A percentile compares a stretch with the other conserved stretches of the same genome.
These are phyloP conservation scores for Melanostoma mellinum DNA, from an alignment of 2,888 invertebrate species.

Conservation along the genomic window DNA sequence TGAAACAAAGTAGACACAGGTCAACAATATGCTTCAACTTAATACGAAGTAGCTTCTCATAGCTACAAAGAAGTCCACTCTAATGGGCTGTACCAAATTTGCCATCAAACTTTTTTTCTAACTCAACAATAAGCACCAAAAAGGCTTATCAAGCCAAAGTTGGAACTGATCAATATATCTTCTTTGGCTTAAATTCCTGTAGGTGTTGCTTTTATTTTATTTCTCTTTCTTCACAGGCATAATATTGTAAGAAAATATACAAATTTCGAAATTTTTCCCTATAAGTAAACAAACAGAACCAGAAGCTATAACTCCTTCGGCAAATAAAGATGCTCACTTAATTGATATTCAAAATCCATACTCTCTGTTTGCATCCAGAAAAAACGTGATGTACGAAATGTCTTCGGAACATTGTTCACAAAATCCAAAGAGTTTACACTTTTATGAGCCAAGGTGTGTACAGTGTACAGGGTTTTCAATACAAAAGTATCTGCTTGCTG, in stretches of 20 bases:
- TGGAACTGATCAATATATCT: too few species aligned
- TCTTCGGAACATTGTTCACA: constrained; percentile 22
- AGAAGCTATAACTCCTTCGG: constrained; percentile 31
- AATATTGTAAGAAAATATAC: too few species aligned
- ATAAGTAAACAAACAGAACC: background rate
- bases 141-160: too few species aligned
- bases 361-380: constrained; percentile 24
- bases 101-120: too few species aligned
- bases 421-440: background rate
- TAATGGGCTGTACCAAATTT: too few species aligned
- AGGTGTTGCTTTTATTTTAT: too few species aligned
- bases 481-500: constrained; percentile 27
- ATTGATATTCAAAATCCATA: constrained; percentile 56
- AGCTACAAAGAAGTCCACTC: too few species aligned
- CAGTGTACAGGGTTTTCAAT: background rate
- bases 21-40: too few species aligned
- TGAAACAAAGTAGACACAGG: background rate
- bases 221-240: too few species aligned
- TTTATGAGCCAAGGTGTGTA: background rate
- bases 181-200: too few species aligned
- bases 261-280: background rate
- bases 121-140: too few species aligned
- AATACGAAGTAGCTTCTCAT: too few species aligned
- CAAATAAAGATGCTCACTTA: constrained; percentile 36
- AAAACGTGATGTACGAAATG: constrained; percentile 44